These are phyloP conservation scores for Aurelia sp. DNA, from an alignment of 30 jellyfish, hydroid and myxozoan species.

Conservation along the genomic window DNA sequence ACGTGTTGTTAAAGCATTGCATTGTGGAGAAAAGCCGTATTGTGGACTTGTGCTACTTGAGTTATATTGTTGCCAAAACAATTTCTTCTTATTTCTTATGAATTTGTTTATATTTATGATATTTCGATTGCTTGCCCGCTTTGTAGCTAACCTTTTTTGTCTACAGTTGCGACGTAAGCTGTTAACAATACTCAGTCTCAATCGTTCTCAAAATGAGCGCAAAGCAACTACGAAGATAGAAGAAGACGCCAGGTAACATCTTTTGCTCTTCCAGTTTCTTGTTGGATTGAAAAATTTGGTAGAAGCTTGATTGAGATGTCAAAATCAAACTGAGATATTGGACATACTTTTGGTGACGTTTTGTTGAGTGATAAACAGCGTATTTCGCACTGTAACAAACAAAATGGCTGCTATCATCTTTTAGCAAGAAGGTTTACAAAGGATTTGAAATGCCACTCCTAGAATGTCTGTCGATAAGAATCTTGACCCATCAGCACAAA, in stretches of 20 bases:
- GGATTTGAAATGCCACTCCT: no score
- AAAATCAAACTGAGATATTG: no score
- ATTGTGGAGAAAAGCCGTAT: neutral
- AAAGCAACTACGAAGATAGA: neutral
- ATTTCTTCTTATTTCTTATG: neutral
- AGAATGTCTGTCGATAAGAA: no score
- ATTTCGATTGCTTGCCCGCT: neutral
- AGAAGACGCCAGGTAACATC: constrained; percentile 6
- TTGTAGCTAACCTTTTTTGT: neutral
- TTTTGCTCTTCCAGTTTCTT: neutral
- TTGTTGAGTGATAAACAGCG: no score
- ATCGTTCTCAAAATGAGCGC: constrained; percentile 2
- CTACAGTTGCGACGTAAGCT: constrained; percentile 29
- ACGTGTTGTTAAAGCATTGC: no score
- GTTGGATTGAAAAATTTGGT: no score
- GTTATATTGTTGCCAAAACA: constrained; percentile 4
- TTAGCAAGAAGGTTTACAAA: no score
- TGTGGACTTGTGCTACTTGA: neutral
- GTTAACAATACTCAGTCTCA: constrained; percentile 27
- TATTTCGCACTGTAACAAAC: no score
- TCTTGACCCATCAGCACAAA: no score
- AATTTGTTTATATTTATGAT: neutral
- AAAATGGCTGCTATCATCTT: no score
- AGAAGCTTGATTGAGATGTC: no score
- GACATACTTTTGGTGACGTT: no score